Percentiles rank a stretch among this genome's conserved stretches.
Conservation (phyloP, 2,113 vertebrate genomes). For the Thunnus maccoyii region DNA sequence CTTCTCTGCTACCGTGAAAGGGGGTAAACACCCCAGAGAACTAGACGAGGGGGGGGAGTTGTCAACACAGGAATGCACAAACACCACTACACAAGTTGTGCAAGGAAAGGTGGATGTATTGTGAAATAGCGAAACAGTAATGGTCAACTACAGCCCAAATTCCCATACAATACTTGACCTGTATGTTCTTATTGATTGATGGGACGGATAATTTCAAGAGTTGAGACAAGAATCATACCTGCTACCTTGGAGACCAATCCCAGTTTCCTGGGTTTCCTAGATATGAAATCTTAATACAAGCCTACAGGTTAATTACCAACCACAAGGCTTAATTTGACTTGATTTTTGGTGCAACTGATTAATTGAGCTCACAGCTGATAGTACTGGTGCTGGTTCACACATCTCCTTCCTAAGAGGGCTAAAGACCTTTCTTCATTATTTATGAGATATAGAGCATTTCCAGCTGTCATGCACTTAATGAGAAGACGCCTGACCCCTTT, state of each 20-base stretch:
- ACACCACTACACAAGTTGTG: conserved; percentile 60
- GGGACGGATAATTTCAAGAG: neutral
- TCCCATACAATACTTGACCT: conserved; percentile 18
- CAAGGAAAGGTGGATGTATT: conserved; percentile 22
- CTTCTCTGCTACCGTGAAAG: conserved; percentile 72
- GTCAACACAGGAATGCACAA: conserved; percentile 73
- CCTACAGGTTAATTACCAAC: conserved; percentile 24
- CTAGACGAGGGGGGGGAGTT: conserved; percentile 54
- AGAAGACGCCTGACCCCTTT: conserved; percentile 62
- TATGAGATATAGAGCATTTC: conserved; percentile 57
- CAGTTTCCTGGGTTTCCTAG: conserved; percentile 1
- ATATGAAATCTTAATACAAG: neutral
- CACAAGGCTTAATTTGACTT: conserved; percentile 25
- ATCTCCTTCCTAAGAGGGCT: conserved; percentile 17
- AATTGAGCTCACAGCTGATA: conserved; percentile 28
- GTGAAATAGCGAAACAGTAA: conserved; percentile 16
- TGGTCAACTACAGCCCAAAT: neutral
- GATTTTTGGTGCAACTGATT: conserved; percentile 36
- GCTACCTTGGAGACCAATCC: neutral
- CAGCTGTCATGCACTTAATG: conserved; percentile 70
- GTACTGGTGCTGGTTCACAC: neutral
- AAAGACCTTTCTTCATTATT: conserved; percentile 57
- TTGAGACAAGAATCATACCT: conserved; percentile 1
- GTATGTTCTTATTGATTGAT: conserved; percentile 28
- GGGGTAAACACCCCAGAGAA: conserved; percentile 78